Percentiles rank a stretch among this genome's conserved stretches.
These are phyloP conservation scores for Corydoras maculifer DNA, from an alignment of 2,113 vertebrate genomes.

Conservation along the genomic window DNA sequence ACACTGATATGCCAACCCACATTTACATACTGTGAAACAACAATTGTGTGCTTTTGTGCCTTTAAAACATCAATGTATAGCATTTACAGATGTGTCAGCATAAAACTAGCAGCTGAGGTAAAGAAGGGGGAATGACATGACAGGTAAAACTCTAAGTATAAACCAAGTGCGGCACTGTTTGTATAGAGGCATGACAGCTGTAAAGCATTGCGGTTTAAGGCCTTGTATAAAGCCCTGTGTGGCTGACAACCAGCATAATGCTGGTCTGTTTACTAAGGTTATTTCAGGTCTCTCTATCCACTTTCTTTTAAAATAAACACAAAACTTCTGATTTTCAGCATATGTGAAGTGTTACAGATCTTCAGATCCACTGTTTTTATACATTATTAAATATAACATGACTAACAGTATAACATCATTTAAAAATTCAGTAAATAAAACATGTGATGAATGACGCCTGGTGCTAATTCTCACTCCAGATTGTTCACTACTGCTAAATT, in stretches of 20 bases:
- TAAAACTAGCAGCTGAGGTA: not conserved
- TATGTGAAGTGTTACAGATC: too few relatives aligned
- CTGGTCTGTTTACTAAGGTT: not conserved
- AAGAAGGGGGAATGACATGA: not conserved
- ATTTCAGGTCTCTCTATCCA: not conserved
- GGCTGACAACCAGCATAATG: not conserved
- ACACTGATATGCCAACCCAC: too few relatives aligned
- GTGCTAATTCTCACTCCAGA: too few relatives aligned
- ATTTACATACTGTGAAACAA: not conserved
- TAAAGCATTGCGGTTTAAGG: not conserved
- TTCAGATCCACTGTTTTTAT: too few relatives aligned
- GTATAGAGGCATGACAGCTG: not conserved
- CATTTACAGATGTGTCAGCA: not conserved
- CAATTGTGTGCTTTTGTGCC: not conserved
- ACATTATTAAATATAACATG: too few relatives aligned
- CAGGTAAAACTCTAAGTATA: not conserved
- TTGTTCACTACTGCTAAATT: too few relatives aligned
- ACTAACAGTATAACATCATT: too few relatives aligned
- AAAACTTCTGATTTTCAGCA: not conserved
- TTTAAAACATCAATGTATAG: not conserved
- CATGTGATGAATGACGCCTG: too few relatives aligned
- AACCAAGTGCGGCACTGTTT: not conserved
- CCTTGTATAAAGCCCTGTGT: not conserved
- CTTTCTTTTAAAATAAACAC: not conserved
- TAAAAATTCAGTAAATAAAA: too few relatives aligned